Percentiles rank a stretch among this genome's conserved stretches.
These are phyloP conservation scores for Anguilla pacifica DNA, from an alignment of 2,797 vertebrate genomes.

Conservation along the genomic window DNA sequence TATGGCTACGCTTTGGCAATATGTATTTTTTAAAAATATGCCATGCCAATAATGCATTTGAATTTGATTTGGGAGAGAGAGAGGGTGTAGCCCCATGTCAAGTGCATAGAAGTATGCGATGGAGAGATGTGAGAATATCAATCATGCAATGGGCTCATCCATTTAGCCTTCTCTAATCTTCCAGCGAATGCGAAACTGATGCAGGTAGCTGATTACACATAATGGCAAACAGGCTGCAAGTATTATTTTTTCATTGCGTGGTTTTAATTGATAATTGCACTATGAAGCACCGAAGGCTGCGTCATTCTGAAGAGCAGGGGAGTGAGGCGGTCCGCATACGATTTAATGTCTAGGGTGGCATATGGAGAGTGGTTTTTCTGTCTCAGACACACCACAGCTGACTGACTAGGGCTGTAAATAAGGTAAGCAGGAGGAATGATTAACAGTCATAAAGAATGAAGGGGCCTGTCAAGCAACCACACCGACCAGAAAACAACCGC, in stretches of 20 bases:
- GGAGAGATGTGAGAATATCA: too few species aligned
- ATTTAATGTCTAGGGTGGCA: background rate
- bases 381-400: background rate
- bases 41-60: too few species aligned
- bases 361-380: background rate
- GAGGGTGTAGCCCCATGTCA: too few species aligned
- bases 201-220: too few species aligned
- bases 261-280: background rate
- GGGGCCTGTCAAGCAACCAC: background rate
- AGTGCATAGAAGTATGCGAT: too few species aligned
- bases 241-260: background rate
- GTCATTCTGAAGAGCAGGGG: background rate
- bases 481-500: background rate
- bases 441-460: background rate
- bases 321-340: background rate
- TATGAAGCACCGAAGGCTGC: background rate
- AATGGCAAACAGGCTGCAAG: background rate
- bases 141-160: too few species aligned
- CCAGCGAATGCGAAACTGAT: too few species aligned
- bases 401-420: background rate
- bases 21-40: too few species aligned
- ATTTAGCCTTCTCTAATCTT: too few species aligned
- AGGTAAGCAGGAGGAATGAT: background rate
- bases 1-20: too few species aligned
- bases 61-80: too few species aligned